These are phyloP conservation scores for Ovis canadensis DNA, from an alignment of 2,113 vertebrate genomes.

Conservation along the genomic window DNA sequence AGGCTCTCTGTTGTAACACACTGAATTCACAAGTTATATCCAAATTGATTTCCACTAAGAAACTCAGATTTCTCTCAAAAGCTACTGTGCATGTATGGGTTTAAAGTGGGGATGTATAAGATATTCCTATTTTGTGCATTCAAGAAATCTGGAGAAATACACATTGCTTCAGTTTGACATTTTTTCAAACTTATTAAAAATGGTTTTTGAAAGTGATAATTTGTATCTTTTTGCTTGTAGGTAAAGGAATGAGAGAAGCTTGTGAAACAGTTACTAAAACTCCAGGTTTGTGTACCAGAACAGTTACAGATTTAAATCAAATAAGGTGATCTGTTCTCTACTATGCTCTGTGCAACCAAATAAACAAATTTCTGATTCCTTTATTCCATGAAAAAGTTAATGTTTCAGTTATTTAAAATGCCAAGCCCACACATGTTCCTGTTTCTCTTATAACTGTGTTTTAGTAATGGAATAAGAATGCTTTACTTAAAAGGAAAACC, in stretches of 20 bases:
- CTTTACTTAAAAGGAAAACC: neutral
- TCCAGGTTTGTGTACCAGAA: conserved; percentile 86
- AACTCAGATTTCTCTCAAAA: neutral
- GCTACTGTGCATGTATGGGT: neutral
- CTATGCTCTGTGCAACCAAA: conserved; percentile 24
- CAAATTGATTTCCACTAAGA: neutral
- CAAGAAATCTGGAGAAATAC: conserved; percentile 48
- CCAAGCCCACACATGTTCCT: neutral
- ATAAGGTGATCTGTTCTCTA: conserved; percentile 45
- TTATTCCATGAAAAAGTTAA: neutral
- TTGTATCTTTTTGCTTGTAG: conserved; percentile 86
- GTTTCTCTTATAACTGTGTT: neutral
- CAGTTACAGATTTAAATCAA: conserved; percentile 75
- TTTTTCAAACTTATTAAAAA: conserved; percentile 74
- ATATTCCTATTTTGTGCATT: conserved; percentile 35
- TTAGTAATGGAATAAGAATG: neutral
- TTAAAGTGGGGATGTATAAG: neutral
- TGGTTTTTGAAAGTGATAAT: conserved; percentile 81
- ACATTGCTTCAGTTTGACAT: conserved; percentile 66
- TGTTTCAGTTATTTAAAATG: neutral
- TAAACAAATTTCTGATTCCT: neutral
- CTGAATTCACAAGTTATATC: neutral
- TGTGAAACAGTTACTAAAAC: conserved; percentile 87
- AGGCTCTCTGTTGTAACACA: conserved; percentile 83
- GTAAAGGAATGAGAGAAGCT: conserved; percentile 87